Evolutionary conservation across 2,888 invertebrate species (phyloP).

Genomic region (Ellobium chinense): DNA sequence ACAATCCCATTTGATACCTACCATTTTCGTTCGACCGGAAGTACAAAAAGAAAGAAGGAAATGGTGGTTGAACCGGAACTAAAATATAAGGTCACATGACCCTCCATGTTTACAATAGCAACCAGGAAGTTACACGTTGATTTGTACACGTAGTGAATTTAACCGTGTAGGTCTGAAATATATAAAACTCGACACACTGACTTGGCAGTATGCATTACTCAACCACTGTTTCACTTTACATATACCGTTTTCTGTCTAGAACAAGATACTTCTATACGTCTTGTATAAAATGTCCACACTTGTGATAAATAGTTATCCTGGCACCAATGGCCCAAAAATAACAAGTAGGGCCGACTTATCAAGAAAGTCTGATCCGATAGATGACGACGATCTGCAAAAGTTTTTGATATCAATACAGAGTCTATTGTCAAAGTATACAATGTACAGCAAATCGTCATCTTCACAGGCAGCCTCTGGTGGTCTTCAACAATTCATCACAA

Average conservation of each 20-base stretch:
- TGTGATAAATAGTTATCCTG: constrained; percentile 1
- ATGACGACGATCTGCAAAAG: constrained; percentile 25
- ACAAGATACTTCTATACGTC: not conserved
- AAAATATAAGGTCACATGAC: constrained; percentile 18
- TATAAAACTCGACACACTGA: constrained; percentile 1
- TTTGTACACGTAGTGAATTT: constrained; percentile 24
- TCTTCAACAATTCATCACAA: constrained; percentile 66
- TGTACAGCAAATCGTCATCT: constrained; percentile 62
- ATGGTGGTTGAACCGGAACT: constrained; percentile 5
- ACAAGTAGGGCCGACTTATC: not conserved
- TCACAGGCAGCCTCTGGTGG: constrained; percentile 64
- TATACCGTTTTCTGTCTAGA: not conserved
- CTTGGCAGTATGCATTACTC: not conserved
- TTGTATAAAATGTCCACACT: not conserved
- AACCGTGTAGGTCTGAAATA: not conserved
- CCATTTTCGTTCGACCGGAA: constrained; percentile 46
- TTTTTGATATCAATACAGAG: constrained; percentile 56
- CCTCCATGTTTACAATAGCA: constrained; percentile 39
- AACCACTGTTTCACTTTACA: not conserved
- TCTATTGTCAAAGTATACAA: constrained; percentile 65
- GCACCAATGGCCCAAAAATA: too few relatives aligned
- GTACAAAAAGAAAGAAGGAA: constrained; percentile 32
- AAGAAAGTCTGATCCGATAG: not conserved
- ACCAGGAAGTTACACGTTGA: constrained; percentile 48
- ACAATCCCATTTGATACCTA: constrained; percentile 11